Evolutionary conservation across 2,888 invertebrate species (phyloP), one percentile per base, ranked within the genome.

Genomic region (Lasioglossum leucozonium): DNA sequence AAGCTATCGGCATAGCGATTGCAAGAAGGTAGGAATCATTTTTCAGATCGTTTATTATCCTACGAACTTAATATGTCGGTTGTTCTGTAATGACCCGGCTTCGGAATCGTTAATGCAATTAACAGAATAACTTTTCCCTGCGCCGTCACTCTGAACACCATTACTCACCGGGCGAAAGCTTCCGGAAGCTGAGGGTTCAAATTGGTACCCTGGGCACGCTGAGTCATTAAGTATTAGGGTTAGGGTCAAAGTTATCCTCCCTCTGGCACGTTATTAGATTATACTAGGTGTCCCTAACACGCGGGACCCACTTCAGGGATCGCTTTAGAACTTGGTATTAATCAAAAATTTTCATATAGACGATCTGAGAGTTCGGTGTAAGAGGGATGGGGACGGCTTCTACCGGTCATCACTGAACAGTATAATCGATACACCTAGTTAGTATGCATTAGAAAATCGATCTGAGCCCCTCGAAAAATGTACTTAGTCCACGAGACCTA

Each of bases 201-300:
- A 58, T 58, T 58, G 58, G 58, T 58, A 58, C 58, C 58, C 26
- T 58, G 58, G 26, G 58, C 58, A 58, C 58, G 58, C 58, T 58
- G 58, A 58, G 58, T 58, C 58, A 58, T 58, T 58, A 58, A 58
- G 58, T 58, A 26, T 58, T 58, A 58, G 26, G 58, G 58, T 58
- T 58, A 58, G 58, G 58, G 58, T 58, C 58, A 58, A 58, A 58
- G 58, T 58, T 58, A 58, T 58, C 58, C 26, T 58, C 58, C 58
- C 58, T 26, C 13, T 58, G 58, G 58, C 58, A 58, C 58, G 58
- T 58, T 58, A 58, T 58, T 58, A 42, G 47, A 72, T 72, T 44
- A 72, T n/a, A 51, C 72, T 44, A 10, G n/a, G 44, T 51, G 72
- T 72, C 58, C 26, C 26, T 47, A 72, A 47, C 47, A 26, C 58